These are phyloP conservation scores for Baronia brevicornis DNA, from an alignment of 2,888 invertebrate species.

Conservation along the genomic window DNA sequence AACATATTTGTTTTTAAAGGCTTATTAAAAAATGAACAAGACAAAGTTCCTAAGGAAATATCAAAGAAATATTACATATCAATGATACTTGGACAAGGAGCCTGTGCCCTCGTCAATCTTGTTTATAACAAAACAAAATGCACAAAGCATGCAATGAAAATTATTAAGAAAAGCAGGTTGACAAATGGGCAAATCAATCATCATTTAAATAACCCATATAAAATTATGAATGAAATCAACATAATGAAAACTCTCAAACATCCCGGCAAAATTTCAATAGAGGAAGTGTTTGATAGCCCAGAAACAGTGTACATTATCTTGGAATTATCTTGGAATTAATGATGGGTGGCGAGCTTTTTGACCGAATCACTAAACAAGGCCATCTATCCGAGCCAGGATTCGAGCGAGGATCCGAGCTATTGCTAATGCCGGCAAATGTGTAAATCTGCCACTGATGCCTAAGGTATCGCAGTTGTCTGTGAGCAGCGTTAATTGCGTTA, in stretches of 20 bases:
- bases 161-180: constrained; percentile 82
- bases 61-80: constrained; percentile 83
- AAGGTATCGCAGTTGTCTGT: too few relatives aligned
- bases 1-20: constrained; percentile 84
- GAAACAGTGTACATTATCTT: constrained; percentile 88
- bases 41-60: constrained; percentile 79
- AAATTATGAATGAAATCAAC: constrained; percentile 85
- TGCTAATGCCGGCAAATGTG: too few relatives aligned
- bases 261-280: constrained; percentile 88
- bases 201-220: constrained; percentile 76
- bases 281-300: constrained; percentile 85
- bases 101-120: constrained; percentile 88
- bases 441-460: too few relatives aligned
- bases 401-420: too few relatives aligned
- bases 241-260: constrained; percentile 86
- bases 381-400: constrained; percentile 82
- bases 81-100: constrained; percentile 85
- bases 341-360: constrained; percentile 91
- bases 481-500: too few relatives aligned
- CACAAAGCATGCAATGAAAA: constrained; percentile 88
- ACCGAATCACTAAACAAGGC: constrained; percentile 79
- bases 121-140: constrained; percentile 82
- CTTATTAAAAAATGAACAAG: constrained; percentile 74
- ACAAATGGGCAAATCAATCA: constrained; percentile 65
- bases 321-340: too few relatives aligned